Base-by-base conservation (phyloP, 2,888 invertebrate species). In the Drosophila neutralis region DNA sequence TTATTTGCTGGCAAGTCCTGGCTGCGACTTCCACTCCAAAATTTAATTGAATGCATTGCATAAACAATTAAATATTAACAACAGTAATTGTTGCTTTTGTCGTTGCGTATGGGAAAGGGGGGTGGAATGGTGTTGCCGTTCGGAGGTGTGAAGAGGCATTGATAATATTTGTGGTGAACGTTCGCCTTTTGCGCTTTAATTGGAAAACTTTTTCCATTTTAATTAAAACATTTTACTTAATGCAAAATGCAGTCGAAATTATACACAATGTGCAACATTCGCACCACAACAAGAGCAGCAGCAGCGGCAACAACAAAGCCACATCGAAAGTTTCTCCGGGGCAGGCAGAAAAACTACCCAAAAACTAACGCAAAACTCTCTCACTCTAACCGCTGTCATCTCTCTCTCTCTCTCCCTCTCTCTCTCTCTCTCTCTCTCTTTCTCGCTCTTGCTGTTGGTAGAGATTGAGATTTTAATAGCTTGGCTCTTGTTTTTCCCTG, bases 191-290 rank as follows among this genome's bases (percentile, higher is more conserved):
- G 72, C 67, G 74, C 77, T 89, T 81, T 87, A 87, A 87, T 87
- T 87, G 87, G 88, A 87, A 89, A 87, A 87, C 70, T 87, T 87
- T 87, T 83, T 88, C 87, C 81, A 83, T 87, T 89, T 89, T 87
- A 87, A 87, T 87, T 87, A 89, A 87, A 87, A 82, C 87, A 87
- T 87, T 87, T 89, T 73, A 74, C 85, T 87, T 84, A 87, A 87
- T 89, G 85, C 86, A 89, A 87, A 86, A 87, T 89, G 74, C 87
- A 78, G 67, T 76, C 70, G 61, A 83, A 76, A 79, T 83, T 81
- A 74, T 69, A 74, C 76, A 73, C 74, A 78, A 80, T 75, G 72
- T 67, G 77, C 75, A 60, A 65, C 67, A 64, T 70, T 69, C 69
- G 49, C 71, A 78, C 60, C 80, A 64, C 76, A 73, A 69, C 69